Evolutionary conservation across 2,113 vertebrate species (phyloP), one percentile per base, ranked within the genome.

Genomic region (Gymnogyps californianus): DNA sequence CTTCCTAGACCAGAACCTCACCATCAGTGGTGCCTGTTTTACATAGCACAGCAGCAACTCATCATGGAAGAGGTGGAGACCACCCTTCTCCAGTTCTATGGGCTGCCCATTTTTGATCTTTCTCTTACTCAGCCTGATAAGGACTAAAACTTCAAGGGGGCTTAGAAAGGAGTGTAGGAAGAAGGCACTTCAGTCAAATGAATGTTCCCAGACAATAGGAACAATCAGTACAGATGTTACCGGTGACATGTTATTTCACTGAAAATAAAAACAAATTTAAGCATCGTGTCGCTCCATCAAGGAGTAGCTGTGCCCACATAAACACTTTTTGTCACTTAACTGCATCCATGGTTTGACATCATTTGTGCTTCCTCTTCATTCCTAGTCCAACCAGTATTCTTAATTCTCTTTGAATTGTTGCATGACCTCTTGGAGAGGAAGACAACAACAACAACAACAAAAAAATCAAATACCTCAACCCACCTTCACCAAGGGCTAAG

Each of bases 241-340:
- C 3, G 6, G 29, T 24, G 19, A 19, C 6, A 34, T 15, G 16
- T 38, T 29, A 20, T 13, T 24, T 38, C 7, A 22, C 0, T 57
- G 57, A 67, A 79, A 91, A 85, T 13, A 46, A 44, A 91, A 76
- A 1, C 16, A 51, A 46, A 21, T 46, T 57, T 61, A 40, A 78
- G 55, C 36, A n/a, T 19, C 0, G 0, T 51, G 31, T 44, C 12
- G 55, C 29, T 62, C 10, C 6, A 0, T n/a, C 1, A 0, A 9
- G 29, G 20, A 6, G 8, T 16, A 29, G 17, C 59, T 52, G 61
- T 26, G 66, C 26, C 82, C 44, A 74, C 16, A 24, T 1, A 16
- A 57, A 42, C n/a, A 69, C 6, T 9, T 61, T 47, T 59, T 42
- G 21, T 51, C 36, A 34, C 40, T 66, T 13, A 47, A 52, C 36